Base-by-base conservation (phyloP, 2,888 invertebrate species). In the Hyalella azteca region DNA sequence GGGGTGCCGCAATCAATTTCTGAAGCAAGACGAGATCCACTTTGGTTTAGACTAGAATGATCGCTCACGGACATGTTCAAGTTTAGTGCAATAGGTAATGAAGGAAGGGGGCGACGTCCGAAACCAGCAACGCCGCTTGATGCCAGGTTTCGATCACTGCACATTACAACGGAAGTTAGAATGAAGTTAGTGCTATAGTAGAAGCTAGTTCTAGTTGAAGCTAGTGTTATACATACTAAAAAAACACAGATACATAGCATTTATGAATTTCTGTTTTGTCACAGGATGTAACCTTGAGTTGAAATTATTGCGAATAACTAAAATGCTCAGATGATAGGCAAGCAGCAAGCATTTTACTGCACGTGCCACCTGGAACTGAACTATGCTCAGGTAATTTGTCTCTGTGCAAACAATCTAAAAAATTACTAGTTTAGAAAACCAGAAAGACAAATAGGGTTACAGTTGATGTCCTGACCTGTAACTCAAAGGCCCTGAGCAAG, bases 391-490 rank as follows among this genome's bases (percentile, higher is more conserved):
- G n/a, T n/a, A n/a, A n/a, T n/a, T n/a, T n/a, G n/a, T n/a, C n/a
- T n/a, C n/a, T n/a, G n/a, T n/a, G n/a, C n/a, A n/a, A n/a, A n/a
- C n/a, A n/a, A n/a, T n/a, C n/a, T n/a, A n/a, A n/a, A n/a, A n/a
- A n/a, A n/a, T n/a, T n/a, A n/a, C n/a, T n/a, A n/a, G n/a, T n/a
- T n/a, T n/a, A n/a, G n/a, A n/a, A n/a, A n/a, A n/a, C n/a, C n/a
- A n/a, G n/a, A n/a, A n/a, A n/a, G n/a, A n/a, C n/a, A n/a, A n/a
- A n/a, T n/a, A n/a, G n/a, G n/a, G n/a, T n/a, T n/a, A n/a, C n/a
- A n/a, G n/a, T n/a, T n/a, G n/a, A n/a, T 5, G 59, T 9, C 5
- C 36, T 66, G 66, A 66, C 66, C 66, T 66, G 66, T 66, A 66
- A 0, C 19, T 22, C 11, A n/a, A n/a, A 7, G 66, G 66, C n/a